Conservation (phyloP, 2,797 vertebrate species). For the Molossus molossus region DNA sequence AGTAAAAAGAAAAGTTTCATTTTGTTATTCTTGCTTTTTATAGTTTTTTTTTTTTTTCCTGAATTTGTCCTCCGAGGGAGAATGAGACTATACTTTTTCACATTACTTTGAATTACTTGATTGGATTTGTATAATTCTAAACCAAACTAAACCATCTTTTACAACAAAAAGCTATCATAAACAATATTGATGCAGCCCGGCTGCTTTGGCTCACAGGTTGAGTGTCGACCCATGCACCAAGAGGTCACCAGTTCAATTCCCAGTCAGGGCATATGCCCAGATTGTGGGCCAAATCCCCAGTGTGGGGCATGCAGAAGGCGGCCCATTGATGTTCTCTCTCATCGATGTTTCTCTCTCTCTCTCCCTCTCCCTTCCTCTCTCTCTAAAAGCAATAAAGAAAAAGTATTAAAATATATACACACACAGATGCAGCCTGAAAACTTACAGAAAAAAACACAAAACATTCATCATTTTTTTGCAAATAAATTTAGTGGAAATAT, state of each 20-base stretch:
- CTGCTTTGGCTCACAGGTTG: too few species aligned
- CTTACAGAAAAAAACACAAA: conserved; percentile 22
- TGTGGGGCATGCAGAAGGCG: too few species aligned
- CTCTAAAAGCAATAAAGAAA: too few species aligned
- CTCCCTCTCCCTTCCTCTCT: too few species aligned
- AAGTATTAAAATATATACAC: too few species aligned
- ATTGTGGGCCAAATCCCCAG: too few species aligned
- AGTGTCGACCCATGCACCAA: too few species aligned
- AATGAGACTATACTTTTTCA: background rate
- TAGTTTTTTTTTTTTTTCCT: background rate
- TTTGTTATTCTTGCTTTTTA: background rate
- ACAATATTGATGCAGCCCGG: background rate
- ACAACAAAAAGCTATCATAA: background rate
- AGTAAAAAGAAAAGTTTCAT: background rate
- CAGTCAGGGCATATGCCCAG: too few species aligned
- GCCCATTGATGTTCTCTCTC: too few species aligned
- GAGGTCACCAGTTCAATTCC: too few species aligned
- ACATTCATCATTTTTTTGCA: background rate
- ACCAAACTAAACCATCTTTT: background rate
- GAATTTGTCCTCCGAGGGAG: background rate
- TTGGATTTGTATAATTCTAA: background rate
- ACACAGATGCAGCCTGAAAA: background rate
- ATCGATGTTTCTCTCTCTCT: too few species aligned
- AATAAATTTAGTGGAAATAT: background rate
- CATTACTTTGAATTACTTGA: background rate